Evolutionary conservation across 2,797 vertebrate genomes (phyloP).

Genomic region (Dendrocincla fuliginosa): DNA sequence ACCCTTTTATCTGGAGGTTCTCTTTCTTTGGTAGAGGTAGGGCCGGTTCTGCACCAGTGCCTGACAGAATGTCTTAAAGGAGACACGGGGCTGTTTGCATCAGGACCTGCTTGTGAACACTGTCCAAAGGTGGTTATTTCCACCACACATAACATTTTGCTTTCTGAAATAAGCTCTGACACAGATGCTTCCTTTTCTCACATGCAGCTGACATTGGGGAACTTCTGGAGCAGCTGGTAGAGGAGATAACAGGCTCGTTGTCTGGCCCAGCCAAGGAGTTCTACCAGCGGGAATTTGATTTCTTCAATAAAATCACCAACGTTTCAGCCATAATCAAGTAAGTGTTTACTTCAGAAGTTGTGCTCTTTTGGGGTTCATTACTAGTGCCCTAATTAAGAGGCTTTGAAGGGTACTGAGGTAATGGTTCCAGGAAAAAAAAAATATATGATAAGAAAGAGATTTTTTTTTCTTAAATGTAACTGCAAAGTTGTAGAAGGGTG

Average conservation of each 20-base stretch:
- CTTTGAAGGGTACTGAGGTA: not conserved
- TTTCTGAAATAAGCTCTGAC: not conserved
- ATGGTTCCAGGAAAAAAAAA: not conserved
- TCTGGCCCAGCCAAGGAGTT: conserved; percentile 97
- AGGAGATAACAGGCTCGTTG: conserved; percentile 92
- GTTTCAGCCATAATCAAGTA: conserved; percentile 97
- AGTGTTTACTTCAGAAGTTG: not conserved
- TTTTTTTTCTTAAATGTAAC: not conserved
- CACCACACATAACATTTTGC: not conserved
- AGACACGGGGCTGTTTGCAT: not conserved
- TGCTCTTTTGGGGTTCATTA: not conserved
- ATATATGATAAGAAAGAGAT: not conserved
- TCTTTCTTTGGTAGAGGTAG: not conserved
- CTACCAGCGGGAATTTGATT: conserved; percentile 96
- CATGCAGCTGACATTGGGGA: conserved; percentile 92
- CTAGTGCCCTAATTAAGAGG: not conserved
- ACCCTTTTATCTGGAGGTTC: not conserved
- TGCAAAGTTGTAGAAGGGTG: not conserved
- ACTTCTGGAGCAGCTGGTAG: conserved; percentile 93
- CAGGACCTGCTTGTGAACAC: not conserved
- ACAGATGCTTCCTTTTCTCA: not conserved
- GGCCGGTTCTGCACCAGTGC: not conserved
- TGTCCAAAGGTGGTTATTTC: not conserved
- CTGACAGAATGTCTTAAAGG: not conserved
- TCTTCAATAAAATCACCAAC: conserved; percentile 98